These are phyloP conservation scores for Drosophila parvula DNA, from an alignment of 1,140 invertebrate species.

Conservation along the genomic window DNA sequence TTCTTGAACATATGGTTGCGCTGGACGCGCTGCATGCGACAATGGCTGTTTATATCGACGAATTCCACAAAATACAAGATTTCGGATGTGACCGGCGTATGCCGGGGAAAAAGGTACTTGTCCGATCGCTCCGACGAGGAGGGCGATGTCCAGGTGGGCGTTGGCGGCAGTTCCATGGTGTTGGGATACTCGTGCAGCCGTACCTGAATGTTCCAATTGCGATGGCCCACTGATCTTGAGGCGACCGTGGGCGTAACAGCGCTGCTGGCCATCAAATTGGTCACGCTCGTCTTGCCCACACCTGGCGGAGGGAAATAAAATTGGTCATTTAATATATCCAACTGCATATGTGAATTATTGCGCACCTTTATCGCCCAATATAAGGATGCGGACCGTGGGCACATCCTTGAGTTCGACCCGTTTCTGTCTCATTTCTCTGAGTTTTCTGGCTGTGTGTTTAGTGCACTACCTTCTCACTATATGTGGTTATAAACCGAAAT, in stretches of 20 bases:
- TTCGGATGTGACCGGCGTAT: neutral
- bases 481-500: neutral
- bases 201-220: conserved; percentile 54
- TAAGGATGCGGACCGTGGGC: conserved; percentile 50
- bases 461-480: neutral
- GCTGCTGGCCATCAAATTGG: conserved; percentile 57
- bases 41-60: conserved; percentile 47
- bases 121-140: conserved; percentile 27
- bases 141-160: conserved; percentile 55
- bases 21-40: conserved; percentile 25
- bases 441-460: neutral
- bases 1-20: conserved; percentile 42
- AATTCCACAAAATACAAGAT: conserved; percentile 65
- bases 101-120: neutral
- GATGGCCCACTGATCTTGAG: conserved; percentile 33
- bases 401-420: conserved; percentile 24
- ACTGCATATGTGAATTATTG: neutral
- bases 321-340: neutral
- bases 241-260: conserved; percentile 46
- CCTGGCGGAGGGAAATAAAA: conserved; percentile 18
- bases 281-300: conserved; percentile 61
- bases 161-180: conserved; percentile 21
- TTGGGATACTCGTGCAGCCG: conserved; percentile 55
- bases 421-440: conserved; percentile 2
- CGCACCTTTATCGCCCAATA: conserved; percentile 58